Percentiles rank a stretch among this genome's conserved stretches.
Conservation (phyloP, 2,113 vertebrate genomes). For the Xenopus tropicalis region UCB_Xtro_10.0 CM004443.2:100909001-100909500, state of each 20-base stretch:
- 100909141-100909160: no score
- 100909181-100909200: no score
- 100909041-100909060: no score
- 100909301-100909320: background rate
- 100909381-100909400: slow-evolving; percentile 60
- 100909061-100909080: no score
- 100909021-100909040: no score
- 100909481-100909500: background rate
- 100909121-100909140: no score
- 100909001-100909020: no score
- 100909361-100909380: background rate
- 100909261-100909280: background rate
- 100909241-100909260: background rate
- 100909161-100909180: no score
- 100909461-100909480: slow-evolving; percentile 1
- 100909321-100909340: background rate
- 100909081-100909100: no score
- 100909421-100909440: slow-evolving; percentile 43
- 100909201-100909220: no score
- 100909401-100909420: slow-evolving; percentile 46
- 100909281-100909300: slow-evolving; percentile 20
- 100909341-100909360: slow-evolving; percentile 17
- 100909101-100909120: no score
- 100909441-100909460: slow-evolving; percentile 46
- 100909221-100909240: no score